Evolutionary conservation across 2,888 invertebrate genomes (phyloP), one percentile per base, ranked within the genome.

Genomic region (Macrostomum cliftonense): DNA sequence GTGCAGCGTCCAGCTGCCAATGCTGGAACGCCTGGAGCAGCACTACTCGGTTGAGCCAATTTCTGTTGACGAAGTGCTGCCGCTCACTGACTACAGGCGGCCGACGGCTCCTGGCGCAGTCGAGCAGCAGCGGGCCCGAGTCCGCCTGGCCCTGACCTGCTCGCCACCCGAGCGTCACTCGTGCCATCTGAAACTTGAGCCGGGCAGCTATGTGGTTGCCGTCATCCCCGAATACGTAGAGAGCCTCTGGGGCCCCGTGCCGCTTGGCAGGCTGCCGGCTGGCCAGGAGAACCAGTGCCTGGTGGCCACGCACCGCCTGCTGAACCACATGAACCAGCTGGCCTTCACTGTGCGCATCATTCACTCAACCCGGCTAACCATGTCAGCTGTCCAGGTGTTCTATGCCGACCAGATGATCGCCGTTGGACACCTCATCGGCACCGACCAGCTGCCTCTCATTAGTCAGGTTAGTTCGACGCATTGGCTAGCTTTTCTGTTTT

Each of bases 311-410:
- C 68, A 68, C 56, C 64, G 64, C 47, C 57, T 67, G 52, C 56
- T 60, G 38, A 67, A 63, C 53, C 60, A 60, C 45, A 54, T 56
- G 16, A 57, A 61, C 14, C 52, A 58, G 51, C 56, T 59, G 37
- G 56, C 58, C 53, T 73, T 70, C 57, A 68, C 70, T 1, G 70
- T 69, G 37, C 71, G 72, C 46, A 61, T 74, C 2, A 63, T 74
- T 19, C 73, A 73, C 58, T 70, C 68, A 20, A 63, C 72, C 2
- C 63, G 67, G 2, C 57, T 72, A 52, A 59, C 71, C 50, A 67
- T 73, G 57, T 73, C 73, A n/a, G 67, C 69, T 50, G 64, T 74
- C 12, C 67, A 74, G 47, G 68, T 73, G 36, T 72, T 61, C 56
- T 63, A 59, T 53, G 61, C 59, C 20, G 67, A 70, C 55, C 59